Percentiles rank a stretch among this genome's conserved stretches.
Evolutionary conservation across 92 coral and sea anemone species (phyloP).

Genomic region (Pocillopora meandrina): DNA sequence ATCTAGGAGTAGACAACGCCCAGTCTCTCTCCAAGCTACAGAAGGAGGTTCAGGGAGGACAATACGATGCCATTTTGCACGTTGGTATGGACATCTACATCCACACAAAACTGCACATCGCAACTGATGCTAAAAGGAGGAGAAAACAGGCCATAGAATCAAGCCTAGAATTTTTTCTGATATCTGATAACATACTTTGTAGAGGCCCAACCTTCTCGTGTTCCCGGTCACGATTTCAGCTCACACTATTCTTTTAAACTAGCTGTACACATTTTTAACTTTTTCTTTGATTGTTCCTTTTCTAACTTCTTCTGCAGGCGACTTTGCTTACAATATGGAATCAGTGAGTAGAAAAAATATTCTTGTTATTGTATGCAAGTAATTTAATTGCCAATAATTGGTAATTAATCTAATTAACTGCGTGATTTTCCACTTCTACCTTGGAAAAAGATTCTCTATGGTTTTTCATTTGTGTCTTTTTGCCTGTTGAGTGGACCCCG

Average conservation of each 20-base stretch:
- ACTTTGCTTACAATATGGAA: conserved; percentile 92
- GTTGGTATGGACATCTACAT: conserved; percentile 64
- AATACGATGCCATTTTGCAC: conserved; percentile 89
- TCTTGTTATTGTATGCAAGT: neutral
- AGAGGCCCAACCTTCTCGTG: no score
- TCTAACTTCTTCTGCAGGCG: conserved; percentile 57
- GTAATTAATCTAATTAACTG: no score
- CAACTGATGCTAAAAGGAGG: no score
- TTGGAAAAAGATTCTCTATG: no score
- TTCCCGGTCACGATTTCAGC: neutral
- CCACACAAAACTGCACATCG: no score
- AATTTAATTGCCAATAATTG: neutral
- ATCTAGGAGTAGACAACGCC: conserved; percentile 92
- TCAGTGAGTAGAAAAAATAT: conserved; percentile 56
- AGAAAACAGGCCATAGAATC: no score
- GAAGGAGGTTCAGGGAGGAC: conserved; percentile 83
- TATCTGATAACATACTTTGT: neutral
- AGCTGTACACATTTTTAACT: neutral
- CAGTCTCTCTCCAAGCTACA: conserved; percentile 88
- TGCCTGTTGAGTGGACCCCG: no score
- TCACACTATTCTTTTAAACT: neutral
- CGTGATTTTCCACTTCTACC: no score
- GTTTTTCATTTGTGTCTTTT: no score
- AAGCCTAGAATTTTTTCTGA: neutral
- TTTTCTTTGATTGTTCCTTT: neutral